Conservation (phyloP, 1,140 invertebrate species). For the Colletes latitarsis region DNA sequence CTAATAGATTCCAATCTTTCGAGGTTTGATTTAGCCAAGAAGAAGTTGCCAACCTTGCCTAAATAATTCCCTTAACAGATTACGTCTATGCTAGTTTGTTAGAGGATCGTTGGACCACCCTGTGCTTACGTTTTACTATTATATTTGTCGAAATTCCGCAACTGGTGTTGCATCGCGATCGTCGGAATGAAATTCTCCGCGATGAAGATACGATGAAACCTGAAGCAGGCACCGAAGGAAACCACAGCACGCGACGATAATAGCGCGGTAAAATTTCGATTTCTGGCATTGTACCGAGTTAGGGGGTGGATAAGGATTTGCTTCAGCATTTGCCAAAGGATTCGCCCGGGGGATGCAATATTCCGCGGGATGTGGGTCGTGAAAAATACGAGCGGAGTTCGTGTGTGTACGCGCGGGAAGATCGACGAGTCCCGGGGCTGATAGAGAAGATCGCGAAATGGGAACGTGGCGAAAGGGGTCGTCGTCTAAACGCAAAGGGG, state of each 20-base stretch:
- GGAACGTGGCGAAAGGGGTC: no score
- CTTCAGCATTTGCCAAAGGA: constrained; percentile 60
- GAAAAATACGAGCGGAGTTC: constrained; percentile 55
- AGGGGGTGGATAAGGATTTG: constrained; percentile 54
- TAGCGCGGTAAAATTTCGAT: constrained; percentile 29
- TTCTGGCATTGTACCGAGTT: constrained; percentile 24
- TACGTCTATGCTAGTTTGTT: no score
- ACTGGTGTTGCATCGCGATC: background rate
- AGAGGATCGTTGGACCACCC: no score
- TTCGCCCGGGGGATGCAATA: constrained; percentile 42
- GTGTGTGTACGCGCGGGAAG: constrained; percentile 22
- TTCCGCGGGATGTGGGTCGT: constrained; percentile 39
- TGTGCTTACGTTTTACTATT: no score
- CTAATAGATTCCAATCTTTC: no score
- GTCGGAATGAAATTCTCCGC: background rate
- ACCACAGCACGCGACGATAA: constrained; percentile 31
- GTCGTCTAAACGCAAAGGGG: background rate
- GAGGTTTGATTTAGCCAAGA: no score
- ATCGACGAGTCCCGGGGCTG: constrained; percentile 32
- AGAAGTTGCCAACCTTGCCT: no score
- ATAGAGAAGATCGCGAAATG: no score
- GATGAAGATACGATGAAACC: background rate
- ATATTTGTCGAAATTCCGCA: no score
- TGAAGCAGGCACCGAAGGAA: constrained; percentile 2
- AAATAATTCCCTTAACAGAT: no score